These are phyloP conservation scores for Lottia scabra DNA, from an alignment of 2,888 invertebrate species.

Conservation along the genomic window DNA sequence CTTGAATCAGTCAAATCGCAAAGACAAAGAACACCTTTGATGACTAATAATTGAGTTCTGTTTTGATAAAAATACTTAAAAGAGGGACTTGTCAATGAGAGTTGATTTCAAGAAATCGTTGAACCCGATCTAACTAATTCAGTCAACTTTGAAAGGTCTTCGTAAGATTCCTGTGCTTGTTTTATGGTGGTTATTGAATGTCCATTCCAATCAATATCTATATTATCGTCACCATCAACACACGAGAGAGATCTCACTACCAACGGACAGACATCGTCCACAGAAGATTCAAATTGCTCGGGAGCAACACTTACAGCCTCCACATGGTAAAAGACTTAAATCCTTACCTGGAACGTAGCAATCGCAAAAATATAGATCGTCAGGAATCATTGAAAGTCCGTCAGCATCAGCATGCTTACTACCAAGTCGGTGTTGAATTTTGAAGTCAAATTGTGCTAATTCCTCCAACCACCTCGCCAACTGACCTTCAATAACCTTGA, in stretches of 20 bases:
- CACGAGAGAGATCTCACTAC: neutral
- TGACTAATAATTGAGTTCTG: too few relatives aligned
- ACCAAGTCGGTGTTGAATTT: neutral
- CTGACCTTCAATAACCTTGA: conserved; percentile 32
- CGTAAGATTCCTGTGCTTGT: too few relatives aligned
- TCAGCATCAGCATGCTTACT: neutral
- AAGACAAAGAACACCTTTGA: too few relatives aligned
- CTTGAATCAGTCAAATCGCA: too few relatives aligned
- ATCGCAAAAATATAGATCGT: neutral
- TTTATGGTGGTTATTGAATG: too few relatives aligned
- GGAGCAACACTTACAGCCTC: neutral
- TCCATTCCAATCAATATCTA: too few relatives aligned
- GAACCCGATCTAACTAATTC: too few relatives aligned
- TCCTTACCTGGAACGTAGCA: conserved; percentile 3
- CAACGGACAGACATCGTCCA: conserved; percentile 1
- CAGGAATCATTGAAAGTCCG: neutral
- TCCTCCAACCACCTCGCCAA: conserved; percentile 21
- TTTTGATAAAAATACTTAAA: too few relatives aligned
- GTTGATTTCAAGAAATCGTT: neutral
- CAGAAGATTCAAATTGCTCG: conserved; percentile 4
- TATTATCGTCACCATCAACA: neutral
- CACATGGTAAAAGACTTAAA: neutral
- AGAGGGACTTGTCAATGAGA: too few relatives aligned
- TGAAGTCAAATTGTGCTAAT: neutral
- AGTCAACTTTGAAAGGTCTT: too few relatives aligned